Percentiles rank a stretch among this genome's conserved stretches.
phyloP scores from a whole-genome alignment of 1,140 invertebrate species.

The Brachionus sp. region DNA sequence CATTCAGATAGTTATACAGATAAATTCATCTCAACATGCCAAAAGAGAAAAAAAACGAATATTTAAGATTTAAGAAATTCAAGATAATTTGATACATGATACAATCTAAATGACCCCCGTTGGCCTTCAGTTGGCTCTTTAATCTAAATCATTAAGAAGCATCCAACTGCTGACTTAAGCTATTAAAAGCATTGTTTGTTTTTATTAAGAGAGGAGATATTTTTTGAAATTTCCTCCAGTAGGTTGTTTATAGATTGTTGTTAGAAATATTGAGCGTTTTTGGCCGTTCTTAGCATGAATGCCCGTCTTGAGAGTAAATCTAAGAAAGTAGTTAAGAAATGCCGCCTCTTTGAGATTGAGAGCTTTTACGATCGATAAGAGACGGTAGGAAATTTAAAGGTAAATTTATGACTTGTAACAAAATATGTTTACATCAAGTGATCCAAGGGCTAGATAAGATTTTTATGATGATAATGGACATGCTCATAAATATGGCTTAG shows the following conservation, averaged over 20 bases:
- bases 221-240: neutral
- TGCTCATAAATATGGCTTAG: neutral
- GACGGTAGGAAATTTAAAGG: neutral
- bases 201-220: neutral
- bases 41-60: neutral
- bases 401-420: neutral
- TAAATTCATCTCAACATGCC: conserved; percentile 5
- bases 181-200: conserved; percentile 21
- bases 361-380: neutral
- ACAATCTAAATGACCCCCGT: conserved; percentile 15
- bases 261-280: neutral
- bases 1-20: neutral
- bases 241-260: neutral
- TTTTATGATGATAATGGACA: conserved; percentile 3
- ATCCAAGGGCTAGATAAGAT: neutral
- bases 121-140: neutral
- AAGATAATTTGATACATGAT: conserved; percentile 39
- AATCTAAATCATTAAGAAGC: conserved; percentile 30
- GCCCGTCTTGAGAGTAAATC: neutral
- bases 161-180: conserved; percentile 16
- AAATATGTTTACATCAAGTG: conserved; percentile 8
- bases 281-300: neutral
- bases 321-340: neutral
- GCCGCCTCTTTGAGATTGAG: neutral
- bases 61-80: neutral